These are phyloP conservation scores for Scyliorhinus canicula DNA, from an alignment of 2,797 vertebrate species.

Conservation along the genomic window DNA sequence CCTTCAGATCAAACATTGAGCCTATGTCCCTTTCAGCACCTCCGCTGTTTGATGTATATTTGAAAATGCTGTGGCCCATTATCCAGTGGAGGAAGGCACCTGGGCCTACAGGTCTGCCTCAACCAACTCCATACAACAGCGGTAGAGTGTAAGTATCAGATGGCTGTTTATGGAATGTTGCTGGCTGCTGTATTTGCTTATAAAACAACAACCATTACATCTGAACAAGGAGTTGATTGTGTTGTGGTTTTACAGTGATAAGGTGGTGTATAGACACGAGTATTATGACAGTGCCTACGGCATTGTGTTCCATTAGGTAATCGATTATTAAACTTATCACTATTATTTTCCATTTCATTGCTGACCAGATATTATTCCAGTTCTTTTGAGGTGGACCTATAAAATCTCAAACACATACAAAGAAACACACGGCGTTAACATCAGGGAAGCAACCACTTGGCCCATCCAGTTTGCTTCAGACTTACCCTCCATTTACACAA, in stretches of 20 bases:
- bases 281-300: background rate
- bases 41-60: background rate
- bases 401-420: background rate
- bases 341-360: background rate
- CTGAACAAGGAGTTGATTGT: background rate
- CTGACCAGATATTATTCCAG: background rate
- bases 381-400: background rate
- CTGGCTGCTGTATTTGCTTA: background rate
- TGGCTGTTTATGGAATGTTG: background rate
- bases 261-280: background rate
- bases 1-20: background rate
- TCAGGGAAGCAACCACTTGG: background rate
- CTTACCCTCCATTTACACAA: background rate
- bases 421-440: background rate
- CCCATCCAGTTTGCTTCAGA: background rate
- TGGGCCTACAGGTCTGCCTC: background rate
- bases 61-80: background rate
- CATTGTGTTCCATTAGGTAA: background rate
- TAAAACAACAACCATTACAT: background rate
- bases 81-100: background rate
- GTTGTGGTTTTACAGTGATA: background rate
- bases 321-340: background rate
- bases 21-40: background rate
- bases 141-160: background rate
- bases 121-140: background rate